Evolutionary conservation across 2,797 vertebrate genomes (phyloP), one percentile per base, ranked within the genome.

Genomic region (Phylloscopus collybita): DNA sequence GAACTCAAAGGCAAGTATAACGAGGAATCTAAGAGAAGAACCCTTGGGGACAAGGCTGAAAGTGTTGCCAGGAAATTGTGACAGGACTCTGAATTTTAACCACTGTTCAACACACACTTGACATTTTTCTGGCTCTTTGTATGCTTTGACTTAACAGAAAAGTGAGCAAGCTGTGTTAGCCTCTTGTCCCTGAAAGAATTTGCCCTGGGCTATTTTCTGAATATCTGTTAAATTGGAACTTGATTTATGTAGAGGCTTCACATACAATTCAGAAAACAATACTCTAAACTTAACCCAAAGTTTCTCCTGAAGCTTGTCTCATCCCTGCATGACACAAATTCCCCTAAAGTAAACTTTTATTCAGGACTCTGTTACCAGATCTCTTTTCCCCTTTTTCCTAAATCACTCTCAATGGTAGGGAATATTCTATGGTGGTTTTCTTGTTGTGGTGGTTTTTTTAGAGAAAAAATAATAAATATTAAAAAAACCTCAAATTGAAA

Each of bases 1-100:
- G 62, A 80, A 80, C 30, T 86, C 15, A 54, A 69, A 82, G n/a
- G 57, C 21, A 82, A 12, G 5, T 20, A 66, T 88, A 82, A 82
- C 29, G 30, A 86, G 23, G 26, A 86, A 82, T 56, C 25, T 47
- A 27, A 62, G 21, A 62, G 15, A 88, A 59, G 34, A 57, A 50
- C 14, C 59, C 82, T 54, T 17, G 29, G 42, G 59, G 21, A 91
- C 16, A 72, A 42, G 47, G 44, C 32, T 65, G 81, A 89, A 85
- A 54, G 47, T 3, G 34, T n/a, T 88, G 23, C 64, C 75, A 47
- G 51, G 18, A 80, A 70, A 34, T 22, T 87, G 70, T 90, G 75
- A 90, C 82, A 83, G 51, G 25, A 59, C 16, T 81, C 42, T 70
- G 79, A 94, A 82, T 92, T 96, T 90, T 90, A 76, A 83, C 34